Evolutionary conservation across 2,113 vertebrate species (phyloP), one percentile per base, ranked within the genome.

Genomic region (Protomyctophum bolini): DNA sequence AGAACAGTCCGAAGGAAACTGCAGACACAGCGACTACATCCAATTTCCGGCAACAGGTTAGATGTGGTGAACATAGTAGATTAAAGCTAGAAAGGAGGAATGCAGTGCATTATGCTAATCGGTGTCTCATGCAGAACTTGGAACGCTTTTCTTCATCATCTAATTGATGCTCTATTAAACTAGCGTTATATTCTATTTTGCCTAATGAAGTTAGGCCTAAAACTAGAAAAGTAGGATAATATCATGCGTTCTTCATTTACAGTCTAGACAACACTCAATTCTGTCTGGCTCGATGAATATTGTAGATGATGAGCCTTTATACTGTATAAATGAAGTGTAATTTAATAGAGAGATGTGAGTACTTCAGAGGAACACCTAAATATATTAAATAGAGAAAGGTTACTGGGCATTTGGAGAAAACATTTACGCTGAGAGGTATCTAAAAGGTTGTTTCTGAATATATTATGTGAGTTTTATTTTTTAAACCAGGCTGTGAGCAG

Each of bases 81-180:
- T 84, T 77, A 60, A 81, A 77, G 59, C 66, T 73, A 83, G 52
- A 58, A 70, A 72, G 76, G 73, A 80, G 21, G 45, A 79, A 84
- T 83, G 70, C 51, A 58, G 21, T 77, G 56, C 73, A 76, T 85
- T 87, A 84, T 87, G 72, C 48, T 85, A 89, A 87, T 86, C 74
- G 59, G 59, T 77, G 71, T 68, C 67, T 86, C 63, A 48, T 78
- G 79, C 75, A 82, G 68, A 66, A 74, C 68, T 29, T 72, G 70
- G 56, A 60, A 81, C 21, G 15, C 9, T 50, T 82, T 83, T 89
- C 72, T 71, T 81, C 63, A 75, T 82, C 61, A 66, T 78, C 75
- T 89, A 89, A 91, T 85, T 90, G 82, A 82, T 82, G 76, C 71
- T 78, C 71, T 86, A 76, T 83, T 85, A 81, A 81, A 86, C 76